phyloP scores from a whole-genome alignment of 1,140 invertebrate species.

The Macrosteles quadrilineatus region DNA sequence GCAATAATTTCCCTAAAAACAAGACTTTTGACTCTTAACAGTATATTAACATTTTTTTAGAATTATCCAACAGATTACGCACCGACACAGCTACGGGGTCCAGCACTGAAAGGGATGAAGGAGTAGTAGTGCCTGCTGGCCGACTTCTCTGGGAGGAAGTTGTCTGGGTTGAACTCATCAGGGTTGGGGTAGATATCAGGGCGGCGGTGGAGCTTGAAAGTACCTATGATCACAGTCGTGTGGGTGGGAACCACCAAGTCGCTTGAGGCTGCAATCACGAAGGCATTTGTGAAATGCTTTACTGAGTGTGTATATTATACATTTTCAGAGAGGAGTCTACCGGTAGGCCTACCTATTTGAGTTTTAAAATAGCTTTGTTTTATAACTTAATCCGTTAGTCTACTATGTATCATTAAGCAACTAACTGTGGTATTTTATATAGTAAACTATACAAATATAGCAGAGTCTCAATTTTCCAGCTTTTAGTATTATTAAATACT shows the following conservation, averaged over 20 bases:
- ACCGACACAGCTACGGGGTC: conserved; percentile 82
- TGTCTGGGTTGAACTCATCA: conserved; percentile 84
- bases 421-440: too few relatives aligned
- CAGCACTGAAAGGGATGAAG: conserved; percentile 89
- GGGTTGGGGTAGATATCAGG: conserved; percentile 80
- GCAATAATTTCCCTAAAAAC: too few relatives aligned
- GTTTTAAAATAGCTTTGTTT: not conserved
- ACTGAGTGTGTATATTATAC: not conserved
- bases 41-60: too few relatives aligned
- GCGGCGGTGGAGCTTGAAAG: conserved; percentile 74
- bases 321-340: too few relatives aligned
- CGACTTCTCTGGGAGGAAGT: conserved; percentile 83
- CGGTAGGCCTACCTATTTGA: too few relatives aligned
- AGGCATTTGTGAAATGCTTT: not conserved
- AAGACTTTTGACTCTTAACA: too few relatives aligned
- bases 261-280: conserved; percentile 19
- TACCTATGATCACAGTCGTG: conserved; percentile 65
- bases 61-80: too few relatives aligned
- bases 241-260: conserved; percentile 64
- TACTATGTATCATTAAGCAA: too few relatives aligned
- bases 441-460: too few relatives aligned
- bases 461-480: too few relatives aligned
- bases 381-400: too few relatives aligned
- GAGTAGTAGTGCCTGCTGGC: conserved; percentile 80
- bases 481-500: too few relatives aligned